Base-by-base conservation (phyloP, 2,888 invertebrate species). In the Cinara cedri region DNA sequence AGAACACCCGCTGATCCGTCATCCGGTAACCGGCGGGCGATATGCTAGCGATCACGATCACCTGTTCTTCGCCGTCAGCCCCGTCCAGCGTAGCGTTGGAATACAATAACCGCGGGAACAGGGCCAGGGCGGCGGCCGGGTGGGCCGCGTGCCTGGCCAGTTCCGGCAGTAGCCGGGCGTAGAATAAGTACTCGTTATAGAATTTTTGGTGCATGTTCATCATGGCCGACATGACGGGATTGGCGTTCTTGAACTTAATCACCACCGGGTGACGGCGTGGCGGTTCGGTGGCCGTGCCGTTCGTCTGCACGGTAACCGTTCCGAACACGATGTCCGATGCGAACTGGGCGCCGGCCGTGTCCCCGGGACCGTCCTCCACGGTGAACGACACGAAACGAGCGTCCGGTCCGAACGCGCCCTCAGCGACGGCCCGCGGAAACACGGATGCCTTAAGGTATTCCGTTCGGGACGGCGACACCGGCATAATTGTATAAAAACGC, bases 101-200 rank as follows among this genome's bases (percentile, higher is more conserved):
- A 75, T 83, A 81, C 24, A 75, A 51, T 54, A 81, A 82, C 76
- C 72, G 81, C 1, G 83, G 83, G 60, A 82, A 81, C 44, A 81
- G 54, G 4, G 72, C 66, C 3, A 65, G n/a, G 10, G 72, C 34
- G 6, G 71, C 55, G 0, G 55, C 75, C 60, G 68, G 57, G 16
- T 49, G 19, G 26, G 49, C 26, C 19, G 78, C 74, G 1, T 16
- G 24, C 14, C 75, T 60, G 6, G 81, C 74, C 19, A 83, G 65
- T n/a, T 54, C 60, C 3, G 83, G 83, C 19, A 83, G 46, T 16
- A 83, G 72, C 3, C 81, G 65, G 14, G 54, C 62, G 74, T 83
- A 83, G 82, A 83, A 82, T 16, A 71, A 44, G 24, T 81, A 66
- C 68, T 83, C 83, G 71, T 82, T 83, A 78, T 76, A 26, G 66